phyloP scores from a whole-genome alignment of 1,140 invertebrate species.

The Calycopis cecrops region DNA sequence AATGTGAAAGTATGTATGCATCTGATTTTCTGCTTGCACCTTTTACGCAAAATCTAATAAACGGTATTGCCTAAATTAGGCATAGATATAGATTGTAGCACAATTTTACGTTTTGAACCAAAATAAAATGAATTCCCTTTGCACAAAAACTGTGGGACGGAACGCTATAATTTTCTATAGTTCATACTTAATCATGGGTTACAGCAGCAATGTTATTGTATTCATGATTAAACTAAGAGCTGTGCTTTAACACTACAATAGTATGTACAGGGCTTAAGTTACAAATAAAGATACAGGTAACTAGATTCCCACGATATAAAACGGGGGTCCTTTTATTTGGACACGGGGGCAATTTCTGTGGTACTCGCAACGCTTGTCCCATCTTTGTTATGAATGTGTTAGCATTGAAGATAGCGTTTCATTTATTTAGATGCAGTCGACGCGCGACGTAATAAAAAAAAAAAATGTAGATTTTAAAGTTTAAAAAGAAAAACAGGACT shows the following conservation, averaged over 20 bases:
- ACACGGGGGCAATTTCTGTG: slow-evolving; percentile 37
- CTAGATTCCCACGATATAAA: slow-evolving; percentile 52
- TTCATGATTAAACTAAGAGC: slow-evolving; percentile 9
- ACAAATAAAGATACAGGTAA: slow-evolving; percentile 36
- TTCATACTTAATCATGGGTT: not conserved
- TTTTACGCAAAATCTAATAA: no score
- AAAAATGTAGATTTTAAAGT: no score
- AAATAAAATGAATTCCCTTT: no score
- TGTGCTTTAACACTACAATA: slow-evolving; percentile 4
- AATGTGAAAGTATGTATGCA: no score
- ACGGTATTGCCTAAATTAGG: no score
- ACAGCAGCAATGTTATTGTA: slow-evolving; percentile 1
- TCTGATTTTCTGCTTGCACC: no score
- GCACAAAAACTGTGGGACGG: not conserved
- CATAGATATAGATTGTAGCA: no score
- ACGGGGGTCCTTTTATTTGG: slow-evolving; percentile 43
- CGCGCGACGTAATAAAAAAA: no score
- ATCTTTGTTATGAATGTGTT: slow-evolving; percentile 7
- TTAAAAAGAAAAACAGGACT: no score
- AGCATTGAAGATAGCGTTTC: no score
- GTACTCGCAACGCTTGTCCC: slow-evolving; percentile 26
- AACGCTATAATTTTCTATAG: not conserved
- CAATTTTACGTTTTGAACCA: no score
- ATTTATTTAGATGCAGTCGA: no score
- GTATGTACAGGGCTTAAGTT: slow-evolving; percentile 33